phyloP scores from a whole-genome alignment of 1,140 invertebrate species.

The Ericerus pela region DNA sequence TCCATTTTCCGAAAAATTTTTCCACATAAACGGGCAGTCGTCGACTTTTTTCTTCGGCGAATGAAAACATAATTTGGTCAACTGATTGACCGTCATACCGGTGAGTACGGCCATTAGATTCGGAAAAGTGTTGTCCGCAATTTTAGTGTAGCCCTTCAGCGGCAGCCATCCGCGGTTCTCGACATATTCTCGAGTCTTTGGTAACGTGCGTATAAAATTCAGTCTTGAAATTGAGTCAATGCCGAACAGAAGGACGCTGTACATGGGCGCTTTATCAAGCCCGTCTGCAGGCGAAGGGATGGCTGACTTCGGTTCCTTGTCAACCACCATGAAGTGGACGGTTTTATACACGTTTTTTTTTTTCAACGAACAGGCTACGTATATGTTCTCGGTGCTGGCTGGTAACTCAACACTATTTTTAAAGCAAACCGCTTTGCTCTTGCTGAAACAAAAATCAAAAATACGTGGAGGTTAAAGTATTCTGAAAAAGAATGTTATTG shows the following conservation, averaged over 20 bases:
- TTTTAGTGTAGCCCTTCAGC: conserved; percentile 46
- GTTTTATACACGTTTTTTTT: not conserved
- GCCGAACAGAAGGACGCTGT: conserved; percentile 50
- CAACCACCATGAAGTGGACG: conserved; percentile 14
- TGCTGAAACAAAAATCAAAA: not conserved
- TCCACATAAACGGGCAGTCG: conserved; percentile 64
- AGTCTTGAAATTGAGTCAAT: conserved; percentile 71
- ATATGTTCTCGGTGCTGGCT: not conserved
- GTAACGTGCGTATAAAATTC: conserved; percentile 60
- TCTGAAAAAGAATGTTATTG: not conserved
- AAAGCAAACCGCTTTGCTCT: conserved; percentile 3
- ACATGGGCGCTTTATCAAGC: conserved; percentile 19
- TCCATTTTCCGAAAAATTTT: conserved; percentile 45
- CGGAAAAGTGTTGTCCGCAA: conserved; percentile 69
- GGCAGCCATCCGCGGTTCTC: conserved; percentile 38
- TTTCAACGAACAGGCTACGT: not conserved
- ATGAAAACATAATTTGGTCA: conserved; percentile 32
- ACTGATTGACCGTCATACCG: conserved; percentile 31
- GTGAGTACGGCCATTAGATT: conserved; percentile 59
- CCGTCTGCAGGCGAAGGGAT: not conserved
- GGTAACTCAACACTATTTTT: conserved; percentile 6
- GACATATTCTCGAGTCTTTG: conserved; percentile 48
- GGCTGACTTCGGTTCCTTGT: not conserved
- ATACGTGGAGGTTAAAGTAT: not conserved
- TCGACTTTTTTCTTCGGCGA: conserved; percentile 34